Evolutionary conservation across 2,888 invertebrate genomes (phyloP).

Genomic region (Psococerastis gibbosa): DNA sequence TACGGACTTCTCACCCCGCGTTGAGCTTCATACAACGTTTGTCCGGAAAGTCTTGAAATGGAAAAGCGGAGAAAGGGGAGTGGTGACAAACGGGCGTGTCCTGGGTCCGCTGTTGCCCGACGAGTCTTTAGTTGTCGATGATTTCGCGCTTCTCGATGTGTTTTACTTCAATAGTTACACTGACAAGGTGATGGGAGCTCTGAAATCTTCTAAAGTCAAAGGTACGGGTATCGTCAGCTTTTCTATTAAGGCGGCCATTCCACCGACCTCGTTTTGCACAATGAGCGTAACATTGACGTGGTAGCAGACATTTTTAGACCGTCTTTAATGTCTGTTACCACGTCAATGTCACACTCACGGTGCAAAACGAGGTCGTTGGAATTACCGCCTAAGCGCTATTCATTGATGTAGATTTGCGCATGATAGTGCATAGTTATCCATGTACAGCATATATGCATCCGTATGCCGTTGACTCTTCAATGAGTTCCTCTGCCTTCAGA

Average conservation of each 20-base stretch:
- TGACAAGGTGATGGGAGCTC: conserved; percentile 47
- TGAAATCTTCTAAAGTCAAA: conserved; percentile 22
- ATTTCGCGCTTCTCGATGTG: conserved; percentile 67
- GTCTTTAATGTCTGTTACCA: too few relatives aligned
- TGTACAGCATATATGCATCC: too few relatives aligned
- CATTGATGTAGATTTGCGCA: too few relatives aligned
- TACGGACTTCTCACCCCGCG: not conserved
- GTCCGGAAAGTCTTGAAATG: conserved; percentile 51
- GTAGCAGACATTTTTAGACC: too few relatives aligned
- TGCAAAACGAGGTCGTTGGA: too few relatives aligned
- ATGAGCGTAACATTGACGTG: too few relatives aligned
- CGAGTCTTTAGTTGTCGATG: conserved; percentile 68
- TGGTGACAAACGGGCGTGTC: conserved; percentile 76
- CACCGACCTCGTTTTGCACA: too few relatives aligned
- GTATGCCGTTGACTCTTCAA: too few relatives aligned
- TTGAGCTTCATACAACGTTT: conserved; percentile 36
- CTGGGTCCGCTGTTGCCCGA: conserved; percentile 58
- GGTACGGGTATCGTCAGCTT: conserved; percentile 23
- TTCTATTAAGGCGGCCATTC: conserved; percentile 43
- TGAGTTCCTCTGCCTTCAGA: too few relatives aligned
- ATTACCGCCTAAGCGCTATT: too few relatives aligned
- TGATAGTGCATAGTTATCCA: too few relatives aligned
- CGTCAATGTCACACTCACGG: too few relatives aligned
- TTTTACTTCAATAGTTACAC: conserved; percentile 39
- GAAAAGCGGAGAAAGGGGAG: conserved; percentile 41